phyloP scores from a whole-genome alignment of 2,888 invertebrate species.

The Habroteleia sp. region DNA sequence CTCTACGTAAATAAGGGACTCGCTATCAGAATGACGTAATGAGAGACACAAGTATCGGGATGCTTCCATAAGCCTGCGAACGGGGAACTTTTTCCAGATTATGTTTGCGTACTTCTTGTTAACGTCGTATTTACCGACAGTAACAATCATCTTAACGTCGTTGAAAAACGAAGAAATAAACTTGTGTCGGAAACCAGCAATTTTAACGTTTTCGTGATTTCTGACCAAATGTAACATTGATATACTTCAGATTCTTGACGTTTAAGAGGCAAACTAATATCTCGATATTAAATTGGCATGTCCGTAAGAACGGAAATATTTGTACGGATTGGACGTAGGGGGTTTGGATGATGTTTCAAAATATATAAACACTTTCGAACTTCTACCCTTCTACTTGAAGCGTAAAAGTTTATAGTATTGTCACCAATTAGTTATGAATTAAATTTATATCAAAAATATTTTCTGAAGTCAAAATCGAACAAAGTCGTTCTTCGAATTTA shows the following conservation, averaged over 20 bases:
- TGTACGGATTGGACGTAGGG: background rate
- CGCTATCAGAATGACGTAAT: constrained; percentile 63
- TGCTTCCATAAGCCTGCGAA: constrained; percentile 64
- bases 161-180: constrained; percentile 28
- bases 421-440: no score
- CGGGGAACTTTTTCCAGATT: constrained; percentile 62
- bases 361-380: no score
- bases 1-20: constrained; percentile 66
- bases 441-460: no score
- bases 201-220: constrained; percentile 26
- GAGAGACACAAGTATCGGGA: constrained; percentile 65
- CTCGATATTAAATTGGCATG: constrained; percentile 1
- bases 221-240: constrained; percentile 40
- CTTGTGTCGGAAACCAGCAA: constrained; percentile 22
- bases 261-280: background rate
- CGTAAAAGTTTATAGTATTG: no score
- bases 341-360: no score
- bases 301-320: background rate
- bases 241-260: constrained; percentile 3
- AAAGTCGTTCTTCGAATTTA: no score
- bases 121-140: constrained; percentile 66
- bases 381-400: no score
- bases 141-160: constrained; percentile 64
- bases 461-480: no score
- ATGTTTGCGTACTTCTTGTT: constrained; percentile 69